Evolutionary conservation across 2,113 vertebrate species (phyloP).

Genomic region (Stegostoma tigrinum): DNA sequence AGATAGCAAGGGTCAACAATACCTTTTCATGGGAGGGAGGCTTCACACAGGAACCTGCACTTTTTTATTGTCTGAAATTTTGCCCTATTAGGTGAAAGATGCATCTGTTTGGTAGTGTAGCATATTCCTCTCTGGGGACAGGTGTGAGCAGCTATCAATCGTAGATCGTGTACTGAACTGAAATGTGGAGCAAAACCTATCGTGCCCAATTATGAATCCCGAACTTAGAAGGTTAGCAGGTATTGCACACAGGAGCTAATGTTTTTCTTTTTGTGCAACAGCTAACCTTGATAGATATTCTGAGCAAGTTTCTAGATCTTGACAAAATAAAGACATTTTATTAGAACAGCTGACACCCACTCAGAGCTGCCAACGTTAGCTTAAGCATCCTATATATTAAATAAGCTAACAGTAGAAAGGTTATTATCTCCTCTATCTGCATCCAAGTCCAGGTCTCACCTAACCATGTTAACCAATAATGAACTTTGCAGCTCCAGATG

Average conservation of each 20-base stretch:
- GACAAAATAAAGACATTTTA: too few species aligned
- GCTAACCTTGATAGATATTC: background rate
- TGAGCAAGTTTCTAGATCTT: background rate
- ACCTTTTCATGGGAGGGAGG: background rate
- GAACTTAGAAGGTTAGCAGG: background rate
- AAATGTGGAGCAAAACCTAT: background rate
- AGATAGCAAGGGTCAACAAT: background rate
- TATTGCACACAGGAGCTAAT: background rate
- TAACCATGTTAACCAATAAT: too few species aligned
- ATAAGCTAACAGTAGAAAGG: background rate
- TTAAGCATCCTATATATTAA: background rate
- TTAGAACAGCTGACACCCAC: too few species aligned
- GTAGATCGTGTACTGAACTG: background rate
- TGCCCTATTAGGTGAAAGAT: background rate
- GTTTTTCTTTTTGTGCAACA: background rate
- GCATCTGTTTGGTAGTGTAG: background rate
- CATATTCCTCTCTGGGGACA: background rate
- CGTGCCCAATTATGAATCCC: background rate
- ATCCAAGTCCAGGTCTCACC: too few species aligned
- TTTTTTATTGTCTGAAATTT: background rate
- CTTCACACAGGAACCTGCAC: background rate
- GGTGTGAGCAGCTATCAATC: background rate
- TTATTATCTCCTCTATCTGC: too few species aligned
- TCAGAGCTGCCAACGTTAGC: too few species aligned
- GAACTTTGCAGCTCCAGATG: too few species aligned